Conservation (phyloP, 1,140 invertebrate species). For the Drosophila cardini region DNA sequence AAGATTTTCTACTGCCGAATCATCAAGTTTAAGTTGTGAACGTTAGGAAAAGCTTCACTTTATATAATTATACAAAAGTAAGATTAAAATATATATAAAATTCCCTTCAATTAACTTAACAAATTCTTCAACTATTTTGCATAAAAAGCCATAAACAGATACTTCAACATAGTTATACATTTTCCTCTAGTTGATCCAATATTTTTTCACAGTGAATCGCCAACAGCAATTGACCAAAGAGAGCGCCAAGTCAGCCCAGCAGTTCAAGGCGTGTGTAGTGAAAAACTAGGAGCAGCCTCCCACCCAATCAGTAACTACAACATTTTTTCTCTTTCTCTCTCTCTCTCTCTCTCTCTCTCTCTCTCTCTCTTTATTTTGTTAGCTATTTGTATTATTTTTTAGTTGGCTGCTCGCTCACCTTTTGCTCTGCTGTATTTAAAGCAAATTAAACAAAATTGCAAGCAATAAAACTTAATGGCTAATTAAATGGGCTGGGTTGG, state of each 20-base stretch:
- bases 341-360: slow-evolving; percentile 12
- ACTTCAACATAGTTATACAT: slow-evolving; percentile 33
- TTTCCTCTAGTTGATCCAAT: slow-evolving; percentile 21
- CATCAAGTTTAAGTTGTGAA: too few relatives aligned
- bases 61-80: too few relatives aligned
- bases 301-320: slow-evolving; percentile 62
- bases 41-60: too few relatives aligned
- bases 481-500: slow-evolving; percentile 79
- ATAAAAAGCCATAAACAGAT: slow-evolving; percentile 22
- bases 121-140: slow-evolving; percentile 23
- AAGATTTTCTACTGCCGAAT: too few relatives aligned
- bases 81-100: too few relatives aligned
- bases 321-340: slow-evolving; percentile 19
- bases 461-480: slow-evolving; percentile 82
- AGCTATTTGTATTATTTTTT: slow-evolving; percentile 37
- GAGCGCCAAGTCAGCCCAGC: neutral
- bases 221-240: slow-evolving; percentile 21
- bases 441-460: slow-evolving; percentile 82
- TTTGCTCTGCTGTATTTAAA: slow-evolving; percentile 72
- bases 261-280: slow-evolving; percentile 4
- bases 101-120: slow-evolving; percentile 6
- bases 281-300: slow-evolving; percentile 36
- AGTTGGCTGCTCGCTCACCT: slow-evolving; percentile 27
- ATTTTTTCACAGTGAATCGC: slow-evolving; percentile 15
- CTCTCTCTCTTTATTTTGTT: slow-evolving; percentile 7